Conservation (phyloP, 2,888 invertebrate species). For the Odontothrips loti region DNA sequence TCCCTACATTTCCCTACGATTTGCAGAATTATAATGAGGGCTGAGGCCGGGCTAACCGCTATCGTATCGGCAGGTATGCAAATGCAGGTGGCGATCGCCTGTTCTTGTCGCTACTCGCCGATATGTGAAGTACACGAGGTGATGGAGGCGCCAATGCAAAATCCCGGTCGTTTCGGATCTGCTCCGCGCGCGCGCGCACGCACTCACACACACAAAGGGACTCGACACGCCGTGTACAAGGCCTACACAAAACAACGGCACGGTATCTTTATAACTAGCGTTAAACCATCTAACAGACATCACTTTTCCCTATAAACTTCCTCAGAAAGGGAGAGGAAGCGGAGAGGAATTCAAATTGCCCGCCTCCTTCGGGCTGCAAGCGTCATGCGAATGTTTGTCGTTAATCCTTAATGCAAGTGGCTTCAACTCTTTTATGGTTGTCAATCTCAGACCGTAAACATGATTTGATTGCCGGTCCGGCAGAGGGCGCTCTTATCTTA, state of each 20-base stretch:
- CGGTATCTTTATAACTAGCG: slow-evolving; percentile 16
- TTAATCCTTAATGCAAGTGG: neutral
- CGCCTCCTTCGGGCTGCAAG: too few species aligned
- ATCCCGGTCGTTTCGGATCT: neutral
- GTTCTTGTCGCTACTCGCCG: neutral
- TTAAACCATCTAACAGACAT: neutral
- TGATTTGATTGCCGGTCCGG: neutral
- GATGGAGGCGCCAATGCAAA: slow-evolving; percentile 19
- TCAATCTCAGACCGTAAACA: neutral
- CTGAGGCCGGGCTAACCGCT: too few species aligned
- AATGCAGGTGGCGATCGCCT: neutral
- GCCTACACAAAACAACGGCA: too few species aligned
- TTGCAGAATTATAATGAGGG: too few species aligned
- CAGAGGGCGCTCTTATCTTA: too few species aligned
- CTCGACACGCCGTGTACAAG: too few species aligned
- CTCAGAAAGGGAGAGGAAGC: neutral
- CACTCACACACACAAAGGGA: neutral
- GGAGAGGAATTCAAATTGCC: neutral
- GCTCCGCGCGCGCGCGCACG: neutral
- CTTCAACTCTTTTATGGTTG: neutral
- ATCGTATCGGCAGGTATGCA: neutral
- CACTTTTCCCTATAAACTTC: neutral
- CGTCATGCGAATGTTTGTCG: neutral
- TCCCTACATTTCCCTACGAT: too few species aligned
- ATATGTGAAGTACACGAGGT: neutral